Percentiles rank a stretch among this genome's conserved stretches.
Conservation (phyloP, 92 coral and sea anemone species). For the Porites cylindrica region DNA sequence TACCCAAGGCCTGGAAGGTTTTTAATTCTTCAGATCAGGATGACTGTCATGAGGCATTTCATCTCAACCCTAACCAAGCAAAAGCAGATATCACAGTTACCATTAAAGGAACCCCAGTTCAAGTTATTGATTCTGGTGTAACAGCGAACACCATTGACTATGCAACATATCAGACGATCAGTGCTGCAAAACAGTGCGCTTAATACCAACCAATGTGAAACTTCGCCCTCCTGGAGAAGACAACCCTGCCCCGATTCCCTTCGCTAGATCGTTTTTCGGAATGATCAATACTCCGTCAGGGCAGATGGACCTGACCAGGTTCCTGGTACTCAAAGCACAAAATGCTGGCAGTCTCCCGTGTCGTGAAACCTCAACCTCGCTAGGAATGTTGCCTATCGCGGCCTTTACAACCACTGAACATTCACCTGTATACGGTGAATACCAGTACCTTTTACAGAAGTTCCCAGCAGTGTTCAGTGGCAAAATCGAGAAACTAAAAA, state of each 20-base stretch:
- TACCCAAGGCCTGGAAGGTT: not conserved
- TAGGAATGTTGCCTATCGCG: constrained; percentile 9
- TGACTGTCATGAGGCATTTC: not conserved
- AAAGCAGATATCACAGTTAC: not conserved
- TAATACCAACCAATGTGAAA: no score
- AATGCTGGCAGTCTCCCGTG: not conserved
- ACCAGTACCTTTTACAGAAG: constrained; percentile 18
- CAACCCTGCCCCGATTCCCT: no score
- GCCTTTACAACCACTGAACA: constrained; percentile 12
- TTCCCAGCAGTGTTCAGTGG: constrained; percentile 62
- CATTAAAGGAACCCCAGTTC: constrained; percentile 42
- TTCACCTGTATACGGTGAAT: constrained; percentile 22
- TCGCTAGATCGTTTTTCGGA: no score
- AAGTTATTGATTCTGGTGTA: constrained; percentile 55
- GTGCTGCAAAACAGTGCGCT: no score
- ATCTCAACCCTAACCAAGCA: not conserved
- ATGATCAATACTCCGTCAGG: not conserved
- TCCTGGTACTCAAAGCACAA: constrained; percentile 18
- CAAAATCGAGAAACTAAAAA: constrained; percentile 59
- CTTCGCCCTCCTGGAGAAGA: no score
- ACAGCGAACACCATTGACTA: no score
- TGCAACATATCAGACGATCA: no score
- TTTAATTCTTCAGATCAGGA: not conserved
- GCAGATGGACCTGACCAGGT: constrained; percentile 40
- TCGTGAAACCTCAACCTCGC: constrained; percentile 18